phyloP scores from a whole-genome alignment of 2,888 invertebrate genomes.

The Conistra vaccinii region DNA sequence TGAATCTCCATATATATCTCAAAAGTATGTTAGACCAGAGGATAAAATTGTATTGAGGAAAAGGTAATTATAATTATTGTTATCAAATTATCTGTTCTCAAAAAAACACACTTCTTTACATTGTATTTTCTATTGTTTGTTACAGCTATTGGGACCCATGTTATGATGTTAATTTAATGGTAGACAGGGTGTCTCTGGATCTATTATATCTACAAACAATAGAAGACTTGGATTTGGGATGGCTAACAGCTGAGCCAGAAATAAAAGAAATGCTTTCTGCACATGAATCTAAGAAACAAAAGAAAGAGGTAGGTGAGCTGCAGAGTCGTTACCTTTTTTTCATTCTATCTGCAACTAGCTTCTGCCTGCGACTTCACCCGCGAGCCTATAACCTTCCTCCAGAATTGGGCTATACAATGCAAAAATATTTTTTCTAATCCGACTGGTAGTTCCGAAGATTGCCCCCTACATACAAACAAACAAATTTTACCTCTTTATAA shows the following conservation, averaged over 20 bases:
- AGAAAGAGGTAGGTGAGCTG: conserved; percentile 92
- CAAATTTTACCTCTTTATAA: no score
- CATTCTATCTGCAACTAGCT: background rate
- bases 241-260: conserved; percentile 94
- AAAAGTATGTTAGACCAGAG: conserved; percentile 93
- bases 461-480: no score
- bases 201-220: conserved; percentile 96
- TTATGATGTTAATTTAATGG: conserved; percentile 95
- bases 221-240: conserved; percentile 96
- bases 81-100: background rate
- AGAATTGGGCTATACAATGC: no score
- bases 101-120: background rate
- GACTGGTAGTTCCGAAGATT: no score
- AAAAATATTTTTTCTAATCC: no score
- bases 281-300: conserved; percentile 94
- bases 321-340: background rate
- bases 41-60: conserved; percentile 96
- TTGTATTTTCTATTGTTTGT: conserved; percentile 58
- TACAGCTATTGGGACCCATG: conserved; percentile 96
- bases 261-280: conserved; percentile 92
- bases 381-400: no score
- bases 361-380: no score
- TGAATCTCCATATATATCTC: conserved; percentile 98
- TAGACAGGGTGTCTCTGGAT: conserved; percentile 95
- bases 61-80: conserved; percentile 89